A percentile compares a stretch with the other conserved stretches of the same genome.
These are phyloP conservation scores for western clawed frog (Xenopus tropicalis) DNA, from an alignment of 2,113 vertebrate species.

Conservation along the genomic window DNA sequence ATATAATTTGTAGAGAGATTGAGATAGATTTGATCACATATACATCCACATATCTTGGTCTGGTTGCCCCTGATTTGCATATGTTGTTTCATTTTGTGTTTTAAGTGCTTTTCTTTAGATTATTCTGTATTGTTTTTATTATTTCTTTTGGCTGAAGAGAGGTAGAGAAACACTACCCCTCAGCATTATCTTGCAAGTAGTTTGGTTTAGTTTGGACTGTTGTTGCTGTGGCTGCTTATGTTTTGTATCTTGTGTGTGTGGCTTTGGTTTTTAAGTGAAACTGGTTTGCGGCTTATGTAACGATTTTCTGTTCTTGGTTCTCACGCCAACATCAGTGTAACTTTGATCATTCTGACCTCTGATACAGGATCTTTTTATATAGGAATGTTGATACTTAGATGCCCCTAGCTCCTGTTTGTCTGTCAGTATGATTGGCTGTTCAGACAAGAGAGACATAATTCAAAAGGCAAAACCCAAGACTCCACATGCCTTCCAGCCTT, in stretches of 20 bases:
- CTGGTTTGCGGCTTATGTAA: constrained; percentile 34
- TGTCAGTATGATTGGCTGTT: constrained; percentile 40
- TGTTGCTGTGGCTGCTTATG: constrained; percentile 7
- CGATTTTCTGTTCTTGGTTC: constrained; percentile 36
- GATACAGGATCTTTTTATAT: constrained; percentile 36
- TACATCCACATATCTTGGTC: constrained; percentile 8
- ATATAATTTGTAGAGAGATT: neutral
- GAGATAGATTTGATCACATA: neutral
- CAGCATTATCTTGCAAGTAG: constrained; percentile 9
- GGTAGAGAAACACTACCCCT: neutral
- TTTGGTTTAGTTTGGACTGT: constrained; percentile 18
- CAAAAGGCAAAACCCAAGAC: constrained; percentile 39
- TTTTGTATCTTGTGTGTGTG: constrained; percentile 21
- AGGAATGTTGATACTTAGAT: constrained; percentile 23
- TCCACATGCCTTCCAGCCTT: constrained; percentile 31
- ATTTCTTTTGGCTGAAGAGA: neutral
- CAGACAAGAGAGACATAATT: constrained; percentile 43
- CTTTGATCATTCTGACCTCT: constrained; percentile 42
- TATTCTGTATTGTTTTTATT: neutral
- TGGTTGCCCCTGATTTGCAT: constrained; percentile 36
- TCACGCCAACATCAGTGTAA: constrained; percentile 31
- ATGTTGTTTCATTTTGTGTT: constrained; percentile 14
- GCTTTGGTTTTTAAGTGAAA: constrained; percentile 31
- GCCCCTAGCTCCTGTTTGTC: constrained; percentile 38
- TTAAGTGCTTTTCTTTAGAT: neutral